Conservation (phyloP, 1,140 invertebrate genomes). For the Drosophila suzukii region DNA sequence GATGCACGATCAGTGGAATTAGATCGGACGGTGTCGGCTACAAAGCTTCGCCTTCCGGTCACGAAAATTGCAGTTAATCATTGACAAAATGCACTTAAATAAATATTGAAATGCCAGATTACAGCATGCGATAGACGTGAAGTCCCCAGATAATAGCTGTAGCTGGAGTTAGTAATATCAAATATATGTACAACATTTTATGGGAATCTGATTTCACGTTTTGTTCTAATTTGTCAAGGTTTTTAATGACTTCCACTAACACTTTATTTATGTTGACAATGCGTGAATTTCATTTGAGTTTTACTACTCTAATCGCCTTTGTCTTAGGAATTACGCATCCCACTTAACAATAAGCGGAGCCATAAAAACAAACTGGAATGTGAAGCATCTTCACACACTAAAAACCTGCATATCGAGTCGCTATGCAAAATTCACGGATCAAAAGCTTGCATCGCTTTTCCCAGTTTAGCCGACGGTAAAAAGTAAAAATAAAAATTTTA, state of each 20-base stretch:
- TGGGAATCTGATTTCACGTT: constrained; percentile 12
- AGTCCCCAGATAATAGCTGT: constrained; percentile 2
- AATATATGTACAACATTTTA: not conserved
- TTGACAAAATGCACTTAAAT: constrained; percentile 44
- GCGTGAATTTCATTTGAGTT: constrained; percentile 30
- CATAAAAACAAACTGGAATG: constrained; percentile 34
- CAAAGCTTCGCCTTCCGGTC: constrained; percentile 67
- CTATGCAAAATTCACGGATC: constrained; percentile 13
- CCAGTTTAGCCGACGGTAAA: constrained; percentile 56
- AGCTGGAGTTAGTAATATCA: too few species aligned
- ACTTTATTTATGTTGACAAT: constrained; percentile 38
- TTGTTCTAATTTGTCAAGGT: constrained; percentile 43
- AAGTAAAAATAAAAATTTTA: constrained; percentile 35
- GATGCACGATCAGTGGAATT: constrained; percentile 37
- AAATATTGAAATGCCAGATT: constrained; percentile 34
- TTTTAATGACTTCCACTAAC: constrained; percentile 20
- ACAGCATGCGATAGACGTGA: constrained; percentile 5
- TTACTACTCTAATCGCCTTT: constrained; percentile 35
- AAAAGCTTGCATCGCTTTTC: not conserved
- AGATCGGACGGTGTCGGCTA: constrained; percentile 60
- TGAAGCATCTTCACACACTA: constrained; percentile 8
- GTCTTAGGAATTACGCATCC: constrained; percentile 28
- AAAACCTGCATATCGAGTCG: constrained; percentile 12
- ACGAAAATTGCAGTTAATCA: constrained; percentile 51
- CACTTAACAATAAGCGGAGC: constrained; percentile 6